A percentile compares a stretch with the other conserved stretches of the same genome.
Conservation (phyloP, 1,140 invertebrate genomes). For the Chelonus insularis region DNA sequence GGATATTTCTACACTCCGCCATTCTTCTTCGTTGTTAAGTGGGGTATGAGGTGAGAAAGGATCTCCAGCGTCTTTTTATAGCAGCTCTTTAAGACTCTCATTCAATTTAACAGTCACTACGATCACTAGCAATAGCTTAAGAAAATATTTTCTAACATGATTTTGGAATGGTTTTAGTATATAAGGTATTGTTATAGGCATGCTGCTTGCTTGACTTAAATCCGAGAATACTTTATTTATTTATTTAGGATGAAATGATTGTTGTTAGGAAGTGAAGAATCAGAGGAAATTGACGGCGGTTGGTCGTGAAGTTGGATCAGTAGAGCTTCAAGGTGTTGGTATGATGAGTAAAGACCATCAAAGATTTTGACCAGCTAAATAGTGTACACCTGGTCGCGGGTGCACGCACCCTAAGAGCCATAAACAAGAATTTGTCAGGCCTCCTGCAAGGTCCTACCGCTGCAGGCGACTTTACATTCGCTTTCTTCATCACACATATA, state of each 20-base stretch:
- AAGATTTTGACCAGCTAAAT: neutral
- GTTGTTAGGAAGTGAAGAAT: neutral
- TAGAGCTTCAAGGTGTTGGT: neutral
- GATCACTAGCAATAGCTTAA: neutral
- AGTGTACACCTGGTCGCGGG: constrained; percentile 37
- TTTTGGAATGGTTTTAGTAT: neutral
- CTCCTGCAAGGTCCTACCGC: constrained; percentile 20
- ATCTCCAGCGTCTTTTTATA: neutral
- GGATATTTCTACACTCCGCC: constrained; percentile 30
- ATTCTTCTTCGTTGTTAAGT: constrained; percentile 47
- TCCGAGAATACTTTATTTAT: neutral
- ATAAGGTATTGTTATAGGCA: too few species aligned
- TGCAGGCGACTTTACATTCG: constrained; percentile 19
- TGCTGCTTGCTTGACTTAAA: too few species aligned
- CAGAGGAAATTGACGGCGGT: constrained; percentile 1
- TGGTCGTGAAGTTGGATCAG: neutral
- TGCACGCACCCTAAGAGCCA: constrained; percentile 23
- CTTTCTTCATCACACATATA: constrained; percentile 26
- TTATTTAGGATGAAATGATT: neutral
- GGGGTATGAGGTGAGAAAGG: constrained; percentile 18
- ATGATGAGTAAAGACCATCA: neutral
- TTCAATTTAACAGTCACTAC: neutral
- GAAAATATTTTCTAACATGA: constrained; percentile 23
- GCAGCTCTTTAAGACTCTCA: neutral
- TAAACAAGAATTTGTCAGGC: constrained; percentile 58